Evolutionary conservation across 2,888 invertebrate genomes (phyloP), one percentile per base, ranked within the genome.

Genomic region (Unio pictorum): DNA sequence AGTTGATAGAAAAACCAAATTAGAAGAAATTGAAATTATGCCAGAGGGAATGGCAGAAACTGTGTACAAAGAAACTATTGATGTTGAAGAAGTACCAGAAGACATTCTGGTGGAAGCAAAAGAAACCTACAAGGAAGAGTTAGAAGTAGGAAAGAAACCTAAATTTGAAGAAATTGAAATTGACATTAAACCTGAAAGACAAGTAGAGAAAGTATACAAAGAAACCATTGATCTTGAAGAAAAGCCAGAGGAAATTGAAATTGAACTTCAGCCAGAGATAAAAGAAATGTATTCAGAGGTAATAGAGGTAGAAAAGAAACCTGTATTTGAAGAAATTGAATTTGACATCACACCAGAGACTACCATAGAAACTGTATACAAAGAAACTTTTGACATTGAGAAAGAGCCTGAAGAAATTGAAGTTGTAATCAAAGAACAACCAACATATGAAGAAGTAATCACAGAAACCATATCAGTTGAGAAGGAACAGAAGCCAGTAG

Each of bases 381-480:
- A 61, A 45, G 71, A 69, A 66, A 61, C 67, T 55, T 57, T 65
- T 30, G 73, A 69, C 28, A 55, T 60, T 55, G 61, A 65, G 61
- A 60, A 64, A 60, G 34, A 34, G 34, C 55, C 65, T 54, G 45
- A 45, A 45, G 11, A 45, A 45, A 45, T 45, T 11, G 45, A 45
- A 45, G 54, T 71, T n/a, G 61, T 64, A 20, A 55, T 57, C 23
- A 30, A 64, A 57, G 59, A 64, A 59, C 56, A 65, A 34, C 54
- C 62, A 63, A 30, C 57, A 20, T 57, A 26, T 23, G 69, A 68
- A 69, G 70, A 64, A 45, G 72, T 73, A 55, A 68, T 71, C 61
- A 23, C 54, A 45, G 57, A 57, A n/a, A 45, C 45, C 45, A 59
- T 28, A 67, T 28, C 54, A 11, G 20, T 55, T 7, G 61, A 67